These are phyloP conservation scores for Pteronura brasiliensis DNA, from an alignment of 2,113 vertebrate species.

Conservation along the genomic window DNA sequence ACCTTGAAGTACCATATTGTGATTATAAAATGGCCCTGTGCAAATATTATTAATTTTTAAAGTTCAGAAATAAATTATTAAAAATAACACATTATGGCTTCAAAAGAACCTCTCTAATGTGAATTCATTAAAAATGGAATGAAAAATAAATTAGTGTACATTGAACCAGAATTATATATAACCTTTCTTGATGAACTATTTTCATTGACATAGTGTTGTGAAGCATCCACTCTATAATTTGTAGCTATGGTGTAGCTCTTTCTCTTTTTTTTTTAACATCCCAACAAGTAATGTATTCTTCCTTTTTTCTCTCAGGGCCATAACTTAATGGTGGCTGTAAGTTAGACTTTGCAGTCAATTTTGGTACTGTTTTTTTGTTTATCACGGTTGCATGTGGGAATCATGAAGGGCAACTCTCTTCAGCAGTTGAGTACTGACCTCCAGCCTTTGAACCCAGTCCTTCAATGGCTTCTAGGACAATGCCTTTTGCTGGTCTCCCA, in stretches of 20 bases:
- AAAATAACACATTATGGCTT: slow-evolving; percentile 71
- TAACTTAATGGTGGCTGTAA: slow-evolving; percentile 12
- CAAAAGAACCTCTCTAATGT: slow-evolving; percentile 66
- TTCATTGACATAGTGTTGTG: slow-evolving; percentile 17
- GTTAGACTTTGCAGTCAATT: not conserved
- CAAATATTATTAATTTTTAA: slow-evolving; percentile 80
- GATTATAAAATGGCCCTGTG: slow-evolving; percentile 73
- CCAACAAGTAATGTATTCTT: not conserved
- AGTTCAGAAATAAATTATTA: slow-evolving; percentile 76
- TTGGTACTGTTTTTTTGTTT: not conserved
- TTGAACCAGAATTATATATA: slow-evolving; percentile 45
- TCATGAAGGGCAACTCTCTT: not conserved
- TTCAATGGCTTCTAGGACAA: not conserved
- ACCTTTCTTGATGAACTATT: slow-evolving; percentile 55
- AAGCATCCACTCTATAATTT: not conserved
- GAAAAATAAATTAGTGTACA: slow-evolving; percentile 70
- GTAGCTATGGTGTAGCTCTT: slow-evolving; percentile 19
- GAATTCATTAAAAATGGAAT: slow-evolving; percentile 72
- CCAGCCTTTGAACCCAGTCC: not conserved
- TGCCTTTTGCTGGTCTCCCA: not conserved
- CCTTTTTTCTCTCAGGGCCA: slow-evolving; percentile 4
- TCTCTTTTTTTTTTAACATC: slow-evolving; percentile 1
- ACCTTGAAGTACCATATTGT: slow-evolving; percentile 71
- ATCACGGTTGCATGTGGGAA: not conserved
- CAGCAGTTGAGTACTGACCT: not conserved